These are phyloP conservation scores for Myzus persicae DNA, from an alignment of 1,140 invertebrate species.

Conservation along the genomic window DNA sequence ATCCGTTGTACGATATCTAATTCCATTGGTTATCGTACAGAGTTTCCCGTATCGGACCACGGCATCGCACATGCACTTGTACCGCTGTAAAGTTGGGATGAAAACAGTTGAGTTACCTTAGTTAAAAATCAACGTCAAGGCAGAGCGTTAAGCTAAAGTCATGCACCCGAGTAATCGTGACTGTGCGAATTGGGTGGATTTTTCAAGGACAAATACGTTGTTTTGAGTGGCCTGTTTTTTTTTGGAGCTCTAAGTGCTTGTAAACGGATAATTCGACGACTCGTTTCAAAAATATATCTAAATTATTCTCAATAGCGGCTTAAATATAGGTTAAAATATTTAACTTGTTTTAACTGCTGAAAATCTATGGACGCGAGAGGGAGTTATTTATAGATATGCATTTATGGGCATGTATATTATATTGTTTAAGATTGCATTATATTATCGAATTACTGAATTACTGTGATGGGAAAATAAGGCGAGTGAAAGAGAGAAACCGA, in stretches of 20 bases:
- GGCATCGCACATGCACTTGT: neutral
- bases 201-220: too few species aligned
- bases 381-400: neutral
- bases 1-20: neutral
- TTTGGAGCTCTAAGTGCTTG: too few species aligned
- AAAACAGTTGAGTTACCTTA: neutral
- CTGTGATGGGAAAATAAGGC: neutral
- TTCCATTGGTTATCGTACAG: neutral
- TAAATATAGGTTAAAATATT: neutral
- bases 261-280: too few species aligned
- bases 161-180: too few species aligned
- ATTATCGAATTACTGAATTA: neutral
- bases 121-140: neutral
- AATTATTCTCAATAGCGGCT: neutral
- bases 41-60: neutral
- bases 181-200: too few species aligned
- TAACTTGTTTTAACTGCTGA: neutral
- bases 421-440: neutral
- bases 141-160: neutral
- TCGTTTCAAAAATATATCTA: too few species aligned
- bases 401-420: neutral
- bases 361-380: rapidly evolving
- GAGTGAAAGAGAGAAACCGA: neutral
- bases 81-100: neutral
- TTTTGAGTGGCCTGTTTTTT: too few species aligned